phyloP scores from a whole-genome alignment of 2,113 vertebrate species.

The Hydrochoerus hydrochaeris region DNA sequence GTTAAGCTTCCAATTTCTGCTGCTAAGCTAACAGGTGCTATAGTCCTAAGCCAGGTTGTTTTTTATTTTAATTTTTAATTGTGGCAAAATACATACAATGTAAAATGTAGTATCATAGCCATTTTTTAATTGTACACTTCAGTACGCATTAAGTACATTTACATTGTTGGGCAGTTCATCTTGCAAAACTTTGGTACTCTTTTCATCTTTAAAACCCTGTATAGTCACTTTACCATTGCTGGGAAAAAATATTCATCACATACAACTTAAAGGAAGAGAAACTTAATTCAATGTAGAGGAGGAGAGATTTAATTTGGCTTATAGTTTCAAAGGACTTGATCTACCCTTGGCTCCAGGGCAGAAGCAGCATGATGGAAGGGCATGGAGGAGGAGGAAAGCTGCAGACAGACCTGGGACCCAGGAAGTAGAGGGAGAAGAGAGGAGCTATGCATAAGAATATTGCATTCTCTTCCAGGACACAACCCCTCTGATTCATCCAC shows the following conservation, averaged over 20 bases:
- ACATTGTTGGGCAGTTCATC: neutral
- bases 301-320: neutral
- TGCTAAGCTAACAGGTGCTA: constrained; percentile 23
- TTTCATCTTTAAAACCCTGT: neutral
- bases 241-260: neutral
- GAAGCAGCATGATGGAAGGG: neutral
- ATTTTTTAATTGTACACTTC: neutral
- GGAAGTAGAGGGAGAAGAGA: neutral
- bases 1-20: neutral
- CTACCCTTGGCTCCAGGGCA: neutral
- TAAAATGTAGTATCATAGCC: neutral
- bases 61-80: neutral
- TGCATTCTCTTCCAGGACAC: neutral
- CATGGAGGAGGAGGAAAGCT: neutral
- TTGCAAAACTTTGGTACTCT: neutral
- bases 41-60: neutral
- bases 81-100: neutral
- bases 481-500: neutral
- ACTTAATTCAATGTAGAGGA: neutral
- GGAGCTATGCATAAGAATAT: neutral
- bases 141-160: neutral
- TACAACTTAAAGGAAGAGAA: neutral
- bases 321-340: neutral
- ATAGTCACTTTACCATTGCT: neutral
- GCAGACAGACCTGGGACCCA: neutral